Base-by-base conservation (phyloP, 1,140 invertebrate genomes). In the Procambarus clarkii region DNA sequence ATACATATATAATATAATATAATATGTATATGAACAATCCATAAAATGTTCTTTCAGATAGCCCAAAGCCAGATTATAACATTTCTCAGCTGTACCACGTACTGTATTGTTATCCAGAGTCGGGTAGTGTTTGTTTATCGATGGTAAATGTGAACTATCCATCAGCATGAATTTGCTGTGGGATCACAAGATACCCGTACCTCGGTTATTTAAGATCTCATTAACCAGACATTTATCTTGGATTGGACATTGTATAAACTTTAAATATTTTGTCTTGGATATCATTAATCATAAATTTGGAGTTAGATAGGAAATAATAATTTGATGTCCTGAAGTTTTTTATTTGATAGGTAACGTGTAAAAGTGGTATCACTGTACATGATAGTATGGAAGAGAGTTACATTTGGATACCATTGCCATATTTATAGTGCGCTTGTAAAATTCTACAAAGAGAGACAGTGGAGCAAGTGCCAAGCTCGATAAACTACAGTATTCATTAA, bases 61-160 rank as follows among this genome's bases (percentile, higher is more conserved):
- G 60, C 50, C 34, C 34, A 58, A 24, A 76, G 76, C 76, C 44
- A 85, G 83, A 85, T 21, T n/a, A 74, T 85, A 71, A 50, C 48
- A 71, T 69, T 74, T 86, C 21, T 21, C 24, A 77, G 45, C 24
- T 71, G 69, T 86, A 54, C 45, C 46, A 50, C 45, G 24, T 60
- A 48, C 24, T 48, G 84, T 46, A 54, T 18, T 82, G n/a, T 82
- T 44, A 60, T 54, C 9, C 21, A 74, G 34, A 74, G 11, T 74
- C 24, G 5, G 69, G 69, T 74, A 11, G 4, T 34, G 5, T 74
- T 74, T 74, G 50, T 54, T 81, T 50, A 50, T 81, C 18, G 21
- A 18, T 81, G 79, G 46, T 24, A 58, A 54, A 82, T 34, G 11
- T 13, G 34, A 60, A 3, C 24, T 9, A 44, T 82, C 11, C 44